Evolutionary conservation across 2,797 vertebrate genomes (phyloP).

Genomic region (Botia kubotai): DNA sequence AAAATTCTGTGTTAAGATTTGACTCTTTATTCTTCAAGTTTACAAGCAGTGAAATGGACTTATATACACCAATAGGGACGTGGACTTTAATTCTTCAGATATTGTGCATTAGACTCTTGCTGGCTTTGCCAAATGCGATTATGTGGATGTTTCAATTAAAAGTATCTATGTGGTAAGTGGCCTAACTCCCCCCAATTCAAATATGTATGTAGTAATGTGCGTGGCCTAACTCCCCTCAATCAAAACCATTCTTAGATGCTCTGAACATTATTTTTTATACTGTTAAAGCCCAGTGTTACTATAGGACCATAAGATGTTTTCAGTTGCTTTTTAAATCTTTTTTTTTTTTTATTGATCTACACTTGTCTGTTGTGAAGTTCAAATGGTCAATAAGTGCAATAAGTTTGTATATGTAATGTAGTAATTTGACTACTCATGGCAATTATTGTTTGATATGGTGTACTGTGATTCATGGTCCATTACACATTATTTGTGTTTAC

Average conservation of each 20-base stretch:
- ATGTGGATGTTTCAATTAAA: not conserved
- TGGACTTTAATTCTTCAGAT: not conserved
- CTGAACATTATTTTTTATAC: too few relatives aligned
- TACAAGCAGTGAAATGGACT: slow-evolving; percentile 1
- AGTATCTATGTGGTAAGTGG: too few relatives aligned
- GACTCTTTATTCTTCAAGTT: not conserved
- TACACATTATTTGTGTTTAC: not conserved
- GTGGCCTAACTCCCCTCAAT: too few relatives aligned
- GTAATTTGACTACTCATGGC: not conserved
- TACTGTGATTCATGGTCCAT: not conserved
- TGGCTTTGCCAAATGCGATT: slow-evolving; percentile 1
- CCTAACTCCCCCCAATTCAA: too few relatives aligned
- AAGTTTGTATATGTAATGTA: not conserved
- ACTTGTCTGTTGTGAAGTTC: not conserved
- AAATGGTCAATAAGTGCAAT: not conserved
- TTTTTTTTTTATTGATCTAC: not conserved
- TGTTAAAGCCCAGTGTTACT: too few relatives aligned
- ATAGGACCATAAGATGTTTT: too few relatives aligned
- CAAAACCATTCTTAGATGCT: too few relatives aligned
- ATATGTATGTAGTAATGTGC: too few relatives aligned
- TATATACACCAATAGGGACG: not conserved
- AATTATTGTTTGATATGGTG: not conserved
- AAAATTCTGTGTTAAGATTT: slow-evolving; percentile 1
- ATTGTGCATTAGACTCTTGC: not conserved
- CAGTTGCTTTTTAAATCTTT: not conserved